Evolutionary conservation across 2,888 invertebrate species (phyloP).

Genomic region (Phyto melanocephala): DNA sequence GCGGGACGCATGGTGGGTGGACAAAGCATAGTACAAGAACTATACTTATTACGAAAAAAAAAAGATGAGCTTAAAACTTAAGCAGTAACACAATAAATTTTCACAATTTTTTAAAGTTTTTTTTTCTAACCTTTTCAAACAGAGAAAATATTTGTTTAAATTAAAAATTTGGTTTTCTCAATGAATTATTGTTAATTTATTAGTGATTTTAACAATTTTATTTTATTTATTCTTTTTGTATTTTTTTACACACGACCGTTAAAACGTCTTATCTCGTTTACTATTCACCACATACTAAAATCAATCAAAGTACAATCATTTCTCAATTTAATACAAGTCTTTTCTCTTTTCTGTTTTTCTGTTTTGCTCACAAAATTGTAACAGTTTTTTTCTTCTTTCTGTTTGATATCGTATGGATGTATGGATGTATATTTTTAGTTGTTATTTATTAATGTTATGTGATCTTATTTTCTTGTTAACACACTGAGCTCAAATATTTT

Average conservation of each 20-base stretch:
- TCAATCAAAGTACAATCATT: constrained; percentile 69
- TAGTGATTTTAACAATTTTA: constrained; percentile 9
- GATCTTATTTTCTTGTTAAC: constrained; percentile 61
- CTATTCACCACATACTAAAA: constrained; percentile 67
- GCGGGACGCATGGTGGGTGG: constrained; percentile 78
- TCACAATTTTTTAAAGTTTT: not conserved
- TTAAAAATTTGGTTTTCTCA: constrained; percentile 30
- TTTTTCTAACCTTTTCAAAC: not conserved
- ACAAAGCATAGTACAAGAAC: constrained; percentile 75
- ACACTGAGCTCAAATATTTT: constrained; percentile 51
- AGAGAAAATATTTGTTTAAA: not conserved
- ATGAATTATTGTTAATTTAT: constrained; percentile 6
- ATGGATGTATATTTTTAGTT: not conserved
- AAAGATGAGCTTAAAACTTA: not conserved
- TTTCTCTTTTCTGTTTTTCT: constrained; percentile 17
- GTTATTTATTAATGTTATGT: constrained; percentile 36
- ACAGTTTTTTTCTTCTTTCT: constrained; percentile 46
- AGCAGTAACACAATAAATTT: not conserved
- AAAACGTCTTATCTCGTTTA: constrained; percentile 65
- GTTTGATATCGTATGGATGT: constrained; percentile 23
- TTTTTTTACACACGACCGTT: constrained; percentile 44
- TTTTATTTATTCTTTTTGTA: constrained; percentile 10
- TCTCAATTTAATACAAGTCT: constrained; percentile 56
- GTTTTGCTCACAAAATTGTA: constrained; percentile 55
- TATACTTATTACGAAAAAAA: not conserved